Evolutionary conservation across 2,888 invertebrate genomes (phyloP).

Genomic region (Protonemura montana): DNA sequence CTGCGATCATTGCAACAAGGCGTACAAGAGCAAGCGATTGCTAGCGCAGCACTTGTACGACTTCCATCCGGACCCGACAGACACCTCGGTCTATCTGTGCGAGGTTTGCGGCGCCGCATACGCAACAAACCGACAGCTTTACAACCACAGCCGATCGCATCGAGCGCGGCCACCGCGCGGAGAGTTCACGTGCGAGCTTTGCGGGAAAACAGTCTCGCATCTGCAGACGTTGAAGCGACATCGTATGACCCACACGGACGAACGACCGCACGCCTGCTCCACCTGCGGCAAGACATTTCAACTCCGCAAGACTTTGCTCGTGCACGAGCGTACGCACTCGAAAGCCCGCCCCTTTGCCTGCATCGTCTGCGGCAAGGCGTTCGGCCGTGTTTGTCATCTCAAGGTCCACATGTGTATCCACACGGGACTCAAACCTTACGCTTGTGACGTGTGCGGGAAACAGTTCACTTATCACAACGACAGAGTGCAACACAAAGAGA

Average conservation of each 20-base stretch:
- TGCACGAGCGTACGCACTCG: slow-evolving; percentile 63
- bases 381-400: slow-evolving; percentile 65
- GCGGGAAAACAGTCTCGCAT: background rate
- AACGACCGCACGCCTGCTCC: slow-evolving; percentile 59
- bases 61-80: background rate
- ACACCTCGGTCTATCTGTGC: background rate
- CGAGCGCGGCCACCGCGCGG: background rate
- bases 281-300: slow-evolving; percentile 63
- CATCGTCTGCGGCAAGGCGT: slow-evolving; percentile 51
- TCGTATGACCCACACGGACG: slow-evolving; percentile 57
- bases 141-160: background rate
- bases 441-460: slow-evolving; percentile 13
- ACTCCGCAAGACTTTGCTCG: slow-evolving; percentile 44
- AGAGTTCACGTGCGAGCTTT: background rate
- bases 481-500: background rate
- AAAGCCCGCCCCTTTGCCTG: slow-evolving; percentile 56
- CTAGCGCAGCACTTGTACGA: background rate
- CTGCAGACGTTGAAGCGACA: slow-evolving; percentile 58
- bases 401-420: slow-evolving; percentile 58
- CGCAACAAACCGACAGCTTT: background rate
- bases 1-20: background rate
- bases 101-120: background rate
- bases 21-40: background rate
- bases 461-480: background rate
- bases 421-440: slow-evolving; percentile 20